Percentiles rank a stretch among this genome's conserved stretches.
Conservation (phyloP, 2,113 vertebrate species). For the Lethenteron reissneri region DNA sequence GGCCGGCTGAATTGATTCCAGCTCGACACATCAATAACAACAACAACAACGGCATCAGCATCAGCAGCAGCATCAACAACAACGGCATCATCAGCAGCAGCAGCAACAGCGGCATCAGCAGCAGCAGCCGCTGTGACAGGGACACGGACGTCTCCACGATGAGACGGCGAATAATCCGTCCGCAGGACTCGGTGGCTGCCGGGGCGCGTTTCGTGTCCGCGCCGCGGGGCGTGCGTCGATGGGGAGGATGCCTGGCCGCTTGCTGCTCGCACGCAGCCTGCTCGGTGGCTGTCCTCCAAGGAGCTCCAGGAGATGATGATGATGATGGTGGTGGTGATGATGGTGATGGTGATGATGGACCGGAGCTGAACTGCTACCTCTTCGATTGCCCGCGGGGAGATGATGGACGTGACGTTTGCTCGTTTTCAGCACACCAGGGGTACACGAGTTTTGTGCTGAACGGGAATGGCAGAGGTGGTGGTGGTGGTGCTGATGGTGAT, state of each 20-base stretch:
- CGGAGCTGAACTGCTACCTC: conserved; percentile 38
- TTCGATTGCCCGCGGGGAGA: conserved; percentile 49
- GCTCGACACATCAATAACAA: too few species aligned
- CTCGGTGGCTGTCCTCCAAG: conserved; percentile 53
- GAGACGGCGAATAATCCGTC: conserved; percentile 38
- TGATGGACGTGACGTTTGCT: conserved; percentile 35
- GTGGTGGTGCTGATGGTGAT: too few species aligned
- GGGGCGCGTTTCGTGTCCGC: conserved; percentile 55
- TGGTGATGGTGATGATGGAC: too few species aligned
- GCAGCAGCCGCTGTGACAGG: too few species aligned
- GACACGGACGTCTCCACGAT: too few species aligned
- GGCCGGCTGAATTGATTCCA: too few species aligned
- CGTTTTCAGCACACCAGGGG: conserved; percentile 46
- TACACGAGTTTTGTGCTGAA: conserved; percentile 28
- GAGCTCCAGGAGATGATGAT: conserved; percentile 13
- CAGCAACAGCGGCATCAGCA: too few species aligned
- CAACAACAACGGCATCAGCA: too few species aligned
- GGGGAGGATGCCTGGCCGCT: conserved; percentile 49
- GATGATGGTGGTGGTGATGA: conserved; percentile 10
- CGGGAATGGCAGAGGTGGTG: too few species aligned
- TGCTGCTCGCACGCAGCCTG: conserved; percentile 59
- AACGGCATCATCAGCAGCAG: too few species aligned
- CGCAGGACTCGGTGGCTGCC: conserved; percentile 53
- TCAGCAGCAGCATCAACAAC: too few species aligned
- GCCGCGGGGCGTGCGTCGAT: conserved; percentile 31